A percentile compares a stretch with the other conserved stretches of the same genome.
Conservation (phyloP, 23 tunicate genomes). For the Aplidium turbinatum region DNA sequence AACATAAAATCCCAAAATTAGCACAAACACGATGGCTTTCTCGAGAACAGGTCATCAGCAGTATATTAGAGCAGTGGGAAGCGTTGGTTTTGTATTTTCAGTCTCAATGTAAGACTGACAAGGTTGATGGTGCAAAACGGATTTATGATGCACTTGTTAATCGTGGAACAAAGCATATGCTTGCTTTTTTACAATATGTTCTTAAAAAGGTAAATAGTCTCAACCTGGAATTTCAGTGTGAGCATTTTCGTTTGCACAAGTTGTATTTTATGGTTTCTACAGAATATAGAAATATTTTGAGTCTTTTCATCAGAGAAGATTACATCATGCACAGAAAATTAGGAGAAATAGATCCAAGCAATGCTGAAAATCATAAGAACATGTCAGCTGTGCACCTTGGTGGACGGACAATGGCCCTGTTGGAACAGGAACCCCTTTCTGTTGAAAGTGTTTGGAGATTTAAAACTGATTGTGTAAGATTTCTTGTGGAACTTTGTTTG, state of each 20-base stretch:
- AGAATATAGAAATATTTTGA: neutral
- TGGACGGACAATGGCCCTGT: too few relatives aligned
- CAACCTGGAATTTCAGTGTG: neutral
- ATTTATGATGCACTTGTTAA: neutral
- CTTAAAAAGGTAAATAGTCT: neutral
- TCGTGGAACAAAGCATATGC: conserved; percentile 1
- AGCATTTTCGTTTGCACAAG: neutral
- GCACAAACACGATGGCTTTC: conserved; percentile 1
- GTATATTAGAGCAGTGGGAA: neutral
- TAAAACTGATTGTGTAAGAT: too few relatives aligned
- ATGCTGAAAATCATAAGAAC: too few relatives aligned
- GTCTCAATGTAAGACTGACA: neutral
- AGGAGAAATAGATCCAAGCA: neutral
- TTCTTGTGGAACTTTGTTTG: too few relatives aligned
- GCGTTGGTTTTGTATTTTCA: conserved; percentile 4
- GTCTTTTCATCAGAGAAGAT: neutral
- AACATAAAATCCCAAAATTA: neutral
- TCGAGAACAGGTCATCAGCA: neutral
- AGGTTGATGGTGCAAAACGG: neutral
- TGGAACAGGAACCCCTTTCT: too few relatives aligned
- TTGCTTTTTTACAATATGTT: neutral
- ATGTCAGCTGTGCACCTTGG: too few relatives aligned
- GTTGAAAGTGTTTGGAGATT: too few relatives aligned
- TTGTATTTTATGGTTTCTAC: neutral
- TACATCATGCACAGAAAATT: neutral